Evolutionary conservation across 2,113 vertebrate species (phyloP).

Genomic region (Corythornis cristatus): DNA sequence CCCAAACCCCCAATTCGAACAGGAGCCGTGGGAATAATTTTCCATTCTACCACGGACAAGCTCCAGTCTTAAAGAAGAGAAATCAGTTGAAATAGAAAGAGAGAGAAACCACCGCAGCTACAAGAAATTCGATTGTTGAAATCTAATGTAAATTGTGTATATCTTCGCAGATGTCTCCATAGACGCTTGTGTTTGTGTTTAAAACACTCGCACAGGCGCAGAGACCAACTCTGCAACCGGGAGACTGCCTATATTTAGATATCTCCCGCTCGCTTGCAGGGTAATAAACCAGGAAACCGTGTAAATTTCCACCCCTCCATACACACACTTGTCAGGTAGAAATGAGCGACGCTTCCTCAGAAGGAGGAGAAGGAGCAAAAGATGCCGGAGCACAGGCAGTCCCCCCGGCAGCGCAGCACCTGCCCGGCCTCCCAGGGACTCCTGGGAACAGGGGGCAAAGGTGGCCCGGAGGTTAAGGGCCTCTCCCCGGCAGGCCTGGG

Average conservation of each 20-base stretch:
- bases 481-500: background rate
- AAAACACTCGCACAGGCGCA: background rate
- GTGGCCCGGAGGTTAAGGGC: conserved; percentile 48
- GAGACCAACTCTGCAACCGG: background rate
- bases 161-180: conserved; percentile 17
- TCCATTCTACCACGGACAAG: background rate
- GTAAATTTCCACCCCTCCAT: background rate
- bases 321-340: background rate
- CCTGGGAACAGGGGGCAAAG: conserved; percentile 35
- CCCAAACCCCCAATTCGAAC: background rate
- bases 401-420: background rate
- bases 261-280: background rate
- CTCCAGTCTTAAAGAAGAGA: background rate
- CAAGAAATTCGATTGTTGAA: conserved; percentile 15
- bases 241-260: conserved; percentile 4
- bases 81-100: background rate
- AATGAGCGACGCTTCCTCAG: background rate
- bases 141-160: conserved; percentile 42
- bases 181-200: background rate
- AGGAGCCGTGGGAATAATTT: background rate
- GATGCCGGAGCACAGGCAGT: background rate
- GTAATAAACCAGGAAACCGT: background rate
- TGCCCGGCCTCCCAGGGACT: conserved; percentile 22
- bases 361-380: background rate
- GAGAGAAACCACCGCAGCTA: background rate